Base-by-base conservation (phyloP, 2,888 invertebrate species). In the Campoletis raptor region DNA sequence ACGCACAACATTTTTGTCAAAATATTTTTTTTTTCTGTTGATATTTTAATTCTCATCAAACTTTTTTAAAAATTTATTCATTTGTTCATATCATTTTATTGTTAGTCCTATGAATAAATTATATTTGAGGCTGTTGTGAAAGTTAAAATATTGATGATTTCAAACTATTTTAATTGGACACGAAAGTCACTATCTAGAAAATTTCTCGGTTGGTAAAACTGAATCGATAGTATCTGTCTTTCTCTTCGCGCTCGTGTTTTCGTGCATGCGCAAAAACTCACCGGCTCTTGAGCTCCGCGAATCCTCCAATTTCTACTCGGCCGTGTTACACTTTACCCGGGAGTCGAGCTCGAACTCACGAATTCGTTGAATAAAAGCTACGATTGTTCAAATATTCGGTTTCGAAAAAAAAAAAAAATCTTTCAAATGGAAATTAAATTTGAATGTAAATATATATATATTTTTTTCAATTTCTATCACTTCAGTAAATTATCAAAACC, bases 181-280 rank as follows among this genome's bases (percentile, higher is more conserved):
- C 8, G 15, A 81, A 91, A 91, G 88, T 90, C 81, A 90, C 90
- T 87, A 88, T 64, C 54, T 87, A 74, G 66, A 88, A 78, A 85
- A 82, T 85, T 78, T 77, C 81, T 86, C 85, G 89, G 93, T 93
- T 93, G 93, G 93, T 82, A 92, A 88, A 86, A 91, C 93, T 92
- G 93, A 93, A 93, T 93, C 93, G 90, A 93, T 93, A 93, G 89
- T 83, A 85, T 78, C 87, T 89, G 89, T 90, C 90, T 90, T 92
- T 88, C 89, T 88, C 90, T 90, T 89, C 89, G 88, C 90, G 89
- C 90, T 79, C 79, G 81, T 79, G 57, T 67, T 85, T 77, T 37
- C 67, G 91, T 88, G 90, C 76, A 89, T 91, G 91, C 91, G 91
- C 91, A 87, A 81, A 81, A 61, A 61, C 61, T 30, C 30, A 30